Percentiles rank a stretch among this genome's conserved stretches.
Conservation (phyloP, 2,113 vertebrate species). For the Notothenia coriiceps region DNA sequence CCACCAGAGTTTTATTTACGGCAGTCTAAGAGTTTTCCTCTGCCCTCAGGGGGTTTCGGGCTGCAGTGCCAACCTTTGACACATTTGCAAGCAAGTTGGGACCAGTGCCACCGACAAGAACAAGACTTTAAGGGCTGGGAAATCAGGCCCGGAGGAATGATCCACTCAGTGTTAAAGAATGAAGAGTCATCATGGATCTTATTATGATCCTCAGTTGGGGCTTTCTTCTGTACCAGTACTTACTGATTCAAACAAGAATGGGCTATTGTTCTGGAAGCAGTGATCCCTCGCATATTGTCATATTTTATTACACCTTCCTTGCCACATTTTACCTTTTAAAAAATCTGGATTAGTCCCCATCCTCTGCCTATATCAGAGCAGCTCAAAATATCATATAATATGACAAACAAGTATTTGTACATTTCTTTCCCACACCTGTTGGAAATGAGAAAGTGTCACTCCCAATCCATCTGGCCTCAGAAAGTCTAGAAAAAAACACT, state of each 20-base stretch:
- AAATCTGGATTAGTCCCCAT: background rate
- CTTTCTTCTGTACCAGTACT: background rate
- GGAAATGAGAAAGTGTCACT: background rate
- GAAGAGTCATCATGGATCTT: background rate
- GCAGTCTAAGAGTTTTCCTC: constrained; percentile 29
- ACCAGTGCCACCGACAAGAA: constrained; percentile 32
- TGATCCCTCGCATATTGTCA: constrained; percentile 5
- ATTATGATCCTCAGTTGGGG: background rate
- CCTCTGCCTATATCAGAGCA: too few species aligned
- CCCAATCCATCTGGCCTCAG: background rate
- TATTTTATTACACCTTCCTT: background rate
- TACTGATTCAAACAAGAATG: background rate
- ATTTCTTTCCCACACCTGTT: constrained; percentile 16
- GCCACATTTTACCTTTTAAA: background rate
- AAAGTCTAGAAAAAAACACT: background rate
- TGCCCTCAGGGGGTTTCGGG: constrained; percentile 35
- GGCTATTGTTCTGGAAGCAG: constrained; percentile 10
- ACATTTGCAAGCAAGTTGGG: constrained; percentile 54
- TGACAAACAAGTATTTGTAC: background rate
- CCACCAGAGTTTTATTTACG: constrained; percentile 30
- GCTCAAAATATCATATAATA: background rate
- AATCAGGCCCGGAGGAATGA: constrained; percentile 22
- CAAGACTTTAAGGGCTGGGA: constrained; percentile 48
- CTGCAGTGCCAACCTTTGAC: constrained; percentile 28
- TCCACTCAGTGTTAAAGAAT: background rate